Conservation (phyloP, 2,113 vertebrate genomes). For the Eptesicus fuscus region DNA sequence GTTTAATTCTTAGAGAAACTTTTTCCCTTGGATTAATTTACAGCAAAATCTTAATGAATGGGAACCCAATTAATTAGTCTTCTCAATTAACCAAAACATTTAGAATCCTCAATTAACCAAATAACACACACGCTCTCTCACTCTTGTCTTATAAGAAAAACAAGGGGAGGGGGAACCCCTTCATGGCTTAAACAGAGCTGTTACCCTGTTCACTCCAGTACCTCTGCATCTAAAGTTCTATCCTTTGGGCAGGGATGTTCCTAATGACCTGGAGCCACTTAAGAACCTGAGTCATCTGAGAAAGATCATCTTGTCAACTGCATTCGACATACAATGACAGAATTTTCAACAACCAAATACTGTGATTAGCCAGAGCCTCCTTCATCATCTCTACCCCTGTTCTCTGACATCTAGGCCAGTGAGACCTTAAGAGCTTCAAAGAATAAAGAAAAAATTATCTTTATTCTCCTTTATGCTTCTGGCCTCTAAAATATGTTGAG, state of each 20-base stretch:
- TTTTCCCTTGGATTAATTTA: not conserved
- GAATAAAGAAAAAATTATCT: not conserved
- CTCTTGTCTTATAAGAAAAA: not conserved
- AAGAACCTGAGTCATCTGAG: not conserved
- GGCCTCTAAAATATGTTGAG: not conserved
- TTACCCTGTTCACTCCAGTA: not conserved
- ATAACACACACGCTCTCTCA: not conserved
- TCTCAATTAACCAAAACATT: not conserved
- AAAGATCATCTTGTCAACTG: not conserved
- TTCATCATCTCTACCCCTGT: not conserved
- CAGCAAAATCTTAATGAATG: not conserved
- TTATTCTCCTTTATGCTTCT: not conserved
- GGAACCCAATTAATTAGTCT: not conserved
- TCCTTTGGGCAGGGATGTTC: not conserved
- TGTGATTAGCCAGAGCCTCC: not conserved
- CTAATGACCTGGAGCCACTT: not conserved
- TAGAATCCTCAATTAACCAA: not conserved
- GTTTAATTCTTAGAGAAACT: not conserved
- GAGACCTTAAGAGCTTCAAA: not conserved
- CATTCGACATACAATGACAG: not conserved
- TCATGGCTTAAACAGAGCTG: not conserved
- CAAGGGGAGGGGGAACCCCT: rapidly evolving
- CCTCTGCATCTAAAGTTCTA: not conserved
- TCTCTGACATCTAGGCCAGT: not conserved
- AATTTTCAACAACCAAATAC: not conserved